These are phyloP conservation scores for Carduelis carduelis DNA, from an alignment of 2,797 vertebrate species.

Conservation along the genomic window DNA sequence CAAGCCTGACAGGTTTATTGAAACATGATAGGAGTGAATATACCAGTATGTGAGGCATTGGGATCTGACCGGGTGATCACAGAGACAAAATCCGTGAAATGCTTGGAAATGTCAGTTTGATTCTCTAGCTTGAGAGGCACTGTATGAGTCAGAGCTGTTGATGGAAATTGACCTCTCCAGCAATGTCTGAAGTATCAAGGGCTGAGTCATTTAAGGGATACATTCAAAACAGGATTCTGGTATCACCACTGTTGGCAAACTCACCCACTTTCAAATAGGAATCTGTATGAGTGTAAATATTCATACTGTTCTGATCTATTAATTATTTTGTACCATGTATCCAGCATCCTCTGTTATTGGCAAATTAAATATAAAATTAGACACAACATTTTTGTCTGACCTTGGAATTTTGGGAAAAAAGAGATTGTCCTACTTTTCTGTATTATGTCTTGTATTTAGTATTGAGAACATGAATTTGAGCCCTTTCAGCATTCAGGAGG, in stretches of 20 bases:
- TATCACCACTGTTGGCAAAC: neutral
- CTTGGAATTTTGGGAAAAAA: neutral
- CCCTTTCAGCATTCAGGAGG: neutral
- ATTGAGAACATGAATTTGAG: neutral
- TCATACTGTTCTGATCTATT: neutral
- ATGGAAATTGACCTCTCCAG: neutral
- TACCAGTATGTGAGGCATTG: neutral
- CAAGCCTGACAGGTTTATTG: conserved; percentile 2
- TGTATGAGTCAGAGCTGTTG: neutral
- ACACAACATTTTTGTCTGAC: neutral
- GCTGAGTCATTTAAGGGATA: neutral
- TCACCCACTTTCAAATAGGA: neutral
- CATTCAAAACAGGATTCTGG: neutral
- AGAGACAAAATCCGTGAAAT: neutral
- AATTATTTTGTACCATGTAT: neutral
- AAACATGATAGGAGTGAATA: neutral
- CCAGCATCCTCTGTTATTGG: neutral
- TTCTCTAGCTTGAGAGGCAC: neutral
- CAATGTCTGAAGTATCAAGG: neutral
- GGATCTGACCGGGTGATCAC: neutral
- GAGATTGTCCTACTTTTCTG: neutral
- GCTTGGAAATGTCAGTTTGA: neutral
- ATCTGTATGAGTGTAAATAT: neutral
- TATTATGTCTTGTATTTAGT: neutral
- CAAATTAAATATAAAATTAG: neutral